Base-by-base conservation (phyloP, 2,888 invertebrate species). In the Drosophila suboccidentalis region DNA sequence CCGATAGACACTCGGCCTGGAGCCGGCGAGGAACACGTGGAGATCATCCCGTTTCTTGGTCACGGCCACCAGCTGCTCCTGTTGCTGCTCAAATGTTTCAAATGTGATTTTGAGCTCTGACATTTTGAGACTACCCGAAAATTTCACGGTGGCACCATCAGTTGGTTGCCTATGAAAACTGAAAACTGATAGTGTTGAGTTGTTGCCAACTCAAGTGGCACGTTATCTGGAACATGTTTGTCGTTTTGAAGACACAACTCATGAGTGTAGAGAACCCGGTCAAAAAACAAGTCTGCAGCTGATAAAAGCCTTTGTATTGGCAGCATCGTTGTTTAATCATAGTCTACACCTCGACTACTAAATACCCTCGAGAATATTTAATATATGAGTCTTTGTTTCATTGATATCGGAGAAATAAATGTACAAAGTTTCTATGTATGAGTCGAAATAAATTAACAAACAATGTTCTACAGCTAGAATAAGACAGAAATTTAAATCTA, bases 21-120 rank as follows among this genome's bases (percentile, higher is more conserved):
- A 15, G 6, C 79, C 67, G 0, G 13, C 17, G 29, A 73, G 17
- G 0, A 69, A 36, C 3, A 76, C 32, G 1, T 74, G 68, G 17
- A 75, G 15, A 11, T 75, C 57, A n/a, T 39, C 55, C 13, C 61
- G 67, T 19, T 44, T 53, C 50, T 19, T 71, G 4, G 34, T 19
- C 36, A 39, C 8, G 2, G 9, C 34, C 22, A 38, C 29, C 36
- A 53, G 19, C 36, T 49, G 22, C n/a, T 53, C 47, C 26, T 32
- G 41, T 34, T 63, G 44, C 22, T 49, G 67, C 22, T 49, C 36
- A 26, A 26, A 26, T 6, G 26, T 6, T 34, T 75, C 78, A 36
- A 86, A 26, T 75, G 74, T 64, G 38, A 82, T 67, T 43, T 64
- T 75, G 13, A 71, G 69, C 69, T 64, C 80, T 13, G 59, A 51